Conservation (phyloP, 2,888 invertebrate genomes). For the Cyrtodaria siliqua region DNA sequence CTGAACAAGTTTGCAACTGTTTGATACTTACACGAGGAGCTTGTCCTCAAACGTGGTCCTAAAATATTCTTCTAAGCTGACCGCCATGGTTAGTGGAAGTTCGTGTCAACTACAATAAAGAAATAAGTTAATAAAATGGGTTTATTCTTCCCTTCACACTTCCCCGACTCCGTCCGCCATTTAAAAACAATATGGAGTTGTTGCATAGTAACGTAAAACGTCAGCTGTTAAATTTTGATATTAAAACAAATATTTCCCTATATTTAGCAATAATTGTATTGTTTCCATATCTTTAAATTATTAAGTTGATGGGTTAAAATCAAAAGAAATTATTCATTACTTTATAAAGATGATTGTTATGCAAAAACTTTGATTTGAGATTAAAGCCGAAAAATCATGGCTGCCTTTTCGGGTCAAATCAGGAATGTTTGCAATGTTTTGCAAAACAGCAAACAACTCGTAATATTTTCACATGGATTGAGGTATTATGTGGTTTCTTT, state of each 20-base stretch:
- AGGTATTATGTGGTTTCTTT: too few relatives aligned
- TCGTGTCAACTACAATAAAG: not conserved
- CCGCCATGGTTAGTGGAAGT: slow-evolving; percentile 75
- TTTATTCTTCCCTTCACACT: not conserved
- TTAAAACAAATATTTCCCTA: too few relatives aligned
- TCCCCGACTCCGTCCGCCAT: slow-evolving; percentile 62
- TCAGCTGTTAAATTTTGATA: too few relatives aligned
- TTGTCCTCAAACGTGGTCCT: slow-evolving; percentile 85
- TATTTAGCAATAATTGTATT: too few relatives aligned
- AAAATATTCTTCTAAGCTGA: slow-evolving; percentile 85
- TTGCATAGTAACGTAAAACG: slow-evolving; percentile 60
- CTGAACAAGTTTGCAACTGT: too few relatives aligned
- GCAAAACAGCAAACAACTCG: slow-evolving; percentile 28
- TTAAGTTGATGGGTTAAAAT: too few relatives aligned
- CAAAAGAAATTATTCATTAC: too few relatives aligned
- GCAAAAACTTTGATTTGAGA: slow-evolving; percentile 7
- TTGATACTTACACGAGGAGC: slow-evolving; percentile 85
- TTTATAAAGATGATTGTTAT: too few relatives aligned
- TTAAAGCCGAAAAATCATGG: slow-evolving; percentile 48
- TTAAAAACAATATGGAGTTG: slow-evolving; percentile 65
- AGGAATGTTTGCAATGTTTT: slow-evolving; percentile 34
- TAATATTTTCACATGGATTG: slow-evolving; percentile 4
- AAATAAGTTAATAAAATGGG: not conserved
- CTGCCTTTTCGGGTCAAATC: slow-evolving; percentile 46
- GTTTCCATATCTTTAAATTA: too few relatives aligned